Evolutionary conservation across 92 coral and sea anemone genomes (phyloP).

Genomic region (Meandrina meandrites): DNA sequence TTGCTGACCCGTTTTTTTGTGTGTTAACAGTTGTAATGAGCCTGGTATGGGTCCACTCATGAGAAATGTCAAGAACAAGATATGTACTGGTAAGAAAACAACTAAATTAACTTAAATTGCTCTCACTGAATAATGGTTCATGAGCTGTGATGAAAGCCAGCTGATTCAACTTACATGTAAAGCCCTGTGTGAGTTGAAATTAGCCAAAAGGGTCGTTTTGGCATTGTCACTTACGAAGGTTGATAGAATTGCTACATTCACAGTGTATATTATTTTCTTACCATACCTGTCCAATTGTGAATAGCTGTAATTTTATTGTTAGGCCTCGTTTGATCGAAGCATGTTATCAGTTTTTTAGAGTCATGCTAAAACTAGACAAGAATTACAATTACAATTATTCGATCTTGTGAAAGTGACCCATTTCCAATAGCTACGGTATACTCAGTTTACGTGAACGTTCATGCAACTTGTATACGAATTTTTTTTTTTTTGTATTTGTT

Average conservation of each 20-base stretch:
- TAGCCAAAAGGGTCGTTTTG: too few relatives aligned
- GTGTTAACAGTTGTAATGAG: conserved; percentile 79
- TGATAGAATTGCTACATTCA: too few relatives aligned
- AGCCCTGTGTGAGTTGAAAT: too few relatives aligned
- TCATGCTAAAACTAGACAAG: too few relatives aligned
- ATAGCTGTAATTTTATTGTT: too few relatives aligned
- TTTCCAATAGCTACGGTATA: too few relatives aligned
- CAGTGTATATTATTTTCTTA: too few relatives aligned
- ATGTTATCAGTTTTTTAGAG: neutral
- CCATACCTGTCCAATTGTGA: too few relatives aligned
- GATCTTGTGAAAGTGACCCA: too few relatives aligned
- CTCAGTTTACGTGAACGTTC: neutral
- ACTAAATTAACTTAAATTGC: neutral
- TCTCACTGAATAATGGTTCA: too few relatives aligned
- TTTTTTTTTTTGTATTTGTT: conserved; percentile 1
- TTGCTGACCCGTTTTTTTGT: neutral
- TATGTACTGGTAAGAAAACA: conserved; percentile 84
- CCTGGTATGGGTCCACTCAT: conserved; percentile 95
- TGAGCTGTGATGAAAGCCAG: neutral
- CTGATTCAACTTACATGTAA: neutral
- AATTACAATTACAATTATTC: too few relatives aligned
- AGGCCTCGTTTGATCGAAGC: neutral
- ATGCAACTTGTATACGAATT: neutral
- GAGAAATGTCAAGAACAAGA: conserved; percentile 99
- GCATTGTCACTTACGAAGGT: too few relatives aligned